Conservation (phyloP, 2,113 vertebrate species). For the Antechinus stuartii region DNA sequence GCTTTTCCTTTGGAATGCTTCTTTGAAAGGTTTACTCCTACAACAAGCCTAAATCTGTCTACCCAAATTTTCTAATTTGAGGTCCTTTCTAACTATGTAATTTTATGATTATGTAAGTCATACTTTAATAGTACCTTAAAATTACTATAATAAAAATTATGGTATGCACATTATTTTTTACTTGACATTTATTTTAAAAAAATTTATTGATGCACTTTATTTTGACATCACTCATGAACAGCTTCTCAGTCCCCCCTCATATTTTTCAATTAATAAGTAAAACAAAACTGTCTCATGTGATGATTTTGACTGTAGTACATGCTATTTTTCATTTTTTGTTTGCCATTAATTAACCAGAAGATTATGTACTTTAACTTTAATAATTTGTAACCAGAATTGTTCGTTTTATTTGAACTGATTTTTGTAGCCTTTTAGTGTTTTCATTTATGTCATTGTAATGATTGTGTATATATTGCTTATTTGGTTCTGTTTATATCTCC, state of each 20-base stretch:
- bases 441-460: background rate
- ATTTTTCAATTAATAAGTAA: background rate
- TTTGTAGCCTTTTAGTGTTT: background rate
- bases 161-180: background rate
- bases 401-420: background rate
- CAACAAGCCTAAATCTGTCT: background rate
- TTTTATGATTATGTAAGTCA: background rate
- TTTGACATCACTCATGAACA: background rate
- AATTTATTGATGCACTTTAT: background rate
- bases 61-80: background rate
- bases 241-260: background rate
- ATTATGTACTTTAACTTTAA: background rate
- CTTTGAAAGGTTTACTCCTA: background rate
- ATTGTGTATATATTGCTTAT: background rate
- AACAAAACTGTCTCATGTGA: background rate
- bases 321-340: background rate
- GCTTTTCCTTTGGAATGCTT: background rate
- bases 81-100: background rate
- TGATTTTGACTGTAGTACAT: background rate
- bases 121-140: background rate
- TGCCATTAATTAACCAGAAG: background rate
- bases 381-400: background rate
- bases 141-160: background rate
- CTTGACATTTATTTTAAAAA: background rate
- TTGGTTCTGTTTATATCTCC: background rate